Conservation (phyloP, 2,797 vertebrate species). For the Staurois parvus region DNA sequence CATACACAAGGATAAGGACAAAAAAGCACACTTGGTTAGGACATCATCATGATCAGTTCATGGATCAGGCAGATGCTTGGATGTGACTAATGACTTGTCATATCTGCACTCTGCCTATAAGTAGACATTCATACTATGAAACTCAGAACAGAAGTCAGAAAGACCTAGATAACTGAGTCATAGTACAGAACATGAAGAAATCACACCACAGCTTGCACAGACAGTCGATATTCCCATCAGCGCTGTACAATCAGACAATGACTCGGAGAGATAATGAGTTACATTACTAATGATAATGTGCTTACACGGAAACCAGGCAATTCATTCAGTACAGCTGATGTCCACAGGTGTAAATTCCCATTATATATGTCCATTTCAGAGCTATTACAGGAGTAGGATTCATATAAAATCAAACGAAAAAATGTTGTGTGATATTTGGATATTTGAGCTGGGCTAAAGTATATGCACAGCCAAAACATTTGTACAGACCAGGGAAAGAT, state of each 20-base stretch:
- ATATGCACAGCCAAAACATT: no score
- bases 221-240: constrained; percentile 33
- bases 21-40: no score
- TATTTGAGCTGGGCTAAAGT: no score
- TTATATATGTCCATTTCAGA: background rate
- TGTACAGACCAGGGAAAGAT: no score
- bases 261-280: background rate
- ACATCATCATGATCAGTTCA: background rate
- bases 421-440: background rate
- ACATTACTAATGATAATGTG: background rate
- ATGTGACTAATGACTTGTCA: constrained; percentile 11
- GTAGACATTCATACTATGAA: background rate
- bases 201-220: constrained; percentile 7
- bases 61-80: background rate
- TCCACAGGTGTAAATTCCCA: constrained; percentile 18
- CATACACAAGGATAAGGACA: no score
- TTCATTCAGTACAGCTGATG: background rate
- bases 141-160: constrained; percentile 33
- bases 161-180: background rate
- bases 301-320: background rate
- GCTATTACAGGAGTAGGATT: background rate
- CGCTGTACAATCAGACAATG: background rate
- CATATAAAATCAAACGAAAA: background rate
- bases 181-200: constrained; percentile 11
- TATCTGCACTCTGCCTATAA: constrained; percentile 12